Conservation (phyloP, 2,797 vertebrate genomes). For the Rousettus madagascariensis region DNA sequence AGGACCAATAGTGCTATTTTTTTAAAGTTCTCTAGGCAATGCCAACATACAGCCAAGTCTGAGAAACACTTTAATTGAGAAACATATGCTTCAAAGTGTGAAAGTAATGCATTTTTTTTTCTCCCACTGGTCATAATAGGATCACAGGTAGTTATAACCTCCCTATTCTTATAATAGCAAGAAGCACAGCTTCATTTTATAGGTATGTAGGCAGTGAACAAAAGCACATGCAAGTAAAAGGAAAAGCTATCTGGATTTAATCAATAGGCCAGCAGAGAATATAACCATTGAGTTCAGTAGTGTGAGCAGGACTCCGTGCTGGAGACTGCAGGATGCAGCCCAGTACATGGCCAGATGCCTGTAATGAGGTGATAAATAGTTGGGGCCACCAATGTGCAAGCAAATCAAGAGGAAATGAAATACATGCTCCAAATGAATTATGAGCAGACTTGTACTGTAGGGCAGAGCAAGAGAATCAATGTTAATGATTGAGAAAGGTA, state of each 20-base stretch:
- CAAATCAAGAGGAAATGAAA: not conserved
- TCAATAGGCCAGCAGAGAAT: not conserved
- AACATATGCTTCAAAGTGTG: not conserved
- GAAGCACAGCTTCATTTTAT: not conserved
- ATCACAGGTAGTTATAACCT: not conserved
- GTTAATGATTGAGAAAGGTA: not conserved
- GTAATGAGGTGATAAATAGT: not conserved
- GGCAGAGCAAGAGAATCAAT: not conserved
- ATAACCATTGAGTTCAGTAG: rapidly evolving
- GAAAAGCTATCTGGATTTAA: rapidly evolving
- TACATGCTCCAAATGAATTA: not conserved
- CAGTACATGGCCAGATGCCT: not conserved
- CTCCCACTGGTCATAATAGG: not conserved
- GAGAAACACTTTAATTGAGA: not conserved
- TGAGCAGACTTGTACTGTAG: too few species aligned
- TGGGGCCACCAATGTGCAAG: not conserved
- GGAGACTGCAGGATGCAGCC: not conserved
- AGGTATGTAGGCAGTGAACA: not conserved
- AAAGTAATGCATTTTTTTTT: not conserved
- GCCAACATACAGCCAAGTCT: not conserved
- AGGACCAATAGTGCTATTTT: not conserved
- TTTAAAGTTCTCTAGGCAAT: not conserved
- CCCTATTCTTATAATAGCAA: not conserved
- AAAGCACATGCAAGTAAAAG: not conserved
- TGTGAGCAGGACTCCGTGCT: not conserved